phyloP scores from a whole-genome alignment of 2,888 invertebrate genomes.

The Meloe dianella region DNA sequence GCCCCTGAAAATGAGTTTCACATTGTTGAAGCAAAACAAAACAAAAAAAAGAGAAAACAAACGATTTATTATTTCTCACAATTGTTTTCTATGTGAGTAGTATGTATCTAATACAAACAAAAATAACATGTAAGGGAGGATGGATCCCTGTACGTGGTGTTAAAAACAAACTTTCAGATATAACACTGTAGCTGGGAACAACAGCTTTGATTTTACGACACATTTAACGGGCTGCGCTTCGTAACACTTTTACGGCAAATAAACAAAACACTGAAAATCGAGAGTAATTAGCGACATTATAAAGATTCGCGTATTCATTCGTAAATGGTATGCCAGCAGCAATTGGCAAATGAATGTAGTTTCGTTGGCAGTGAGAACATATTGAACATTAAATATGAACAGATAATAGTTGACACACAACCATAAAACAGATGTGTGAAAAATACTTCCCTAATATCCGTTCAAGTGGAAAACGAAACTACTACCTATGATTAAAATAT shows the following conservation, averaged over 20 bases:
- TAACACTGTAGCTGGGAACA: background rate
- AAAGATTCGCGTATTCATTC: background rate
- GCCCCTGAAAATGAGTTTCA: background rate
- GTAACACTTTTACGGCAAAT: conserved; percentile 28
- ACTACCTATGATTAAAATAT: conserved; percentile 48
- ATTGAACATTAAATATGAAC: background rate
- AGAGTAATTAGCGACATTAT: conserved; percentile 28
- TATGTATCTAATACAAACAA: background rate
- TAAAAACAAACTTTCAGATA: background rate
- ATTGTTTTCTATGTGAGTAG: background rate
- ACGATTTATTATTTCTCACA: background rate
- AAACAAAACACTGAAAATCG: conserved; percentile 28
- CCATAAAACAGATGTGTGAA: conserved; percentile 52
- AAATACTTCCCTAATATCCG: conserved; percentile 48
- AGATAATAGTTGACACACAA: background rate
- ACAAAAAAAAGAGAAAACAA: no score
- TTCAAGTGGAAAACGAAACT: conserved; percentile 56
- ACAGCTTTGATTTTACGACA: conserved; percentile 23
- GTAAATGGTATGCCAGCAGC: conserved; percentile 33
- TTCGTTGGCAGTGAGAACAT: conserved; percentile 20
- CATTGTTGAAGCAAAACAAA: background rate
- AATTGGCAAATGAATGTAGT: conserved; percentile 36
- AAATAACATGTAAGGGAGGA: background rate
- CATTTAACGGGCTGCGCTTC: conserved; percentile 29
- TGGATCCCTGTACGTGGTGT: background rate